Evolutionary conservation across 2,797 vertebrate genomes (phyloP).

Genomic region (Sebastes vulpes): DNA sequence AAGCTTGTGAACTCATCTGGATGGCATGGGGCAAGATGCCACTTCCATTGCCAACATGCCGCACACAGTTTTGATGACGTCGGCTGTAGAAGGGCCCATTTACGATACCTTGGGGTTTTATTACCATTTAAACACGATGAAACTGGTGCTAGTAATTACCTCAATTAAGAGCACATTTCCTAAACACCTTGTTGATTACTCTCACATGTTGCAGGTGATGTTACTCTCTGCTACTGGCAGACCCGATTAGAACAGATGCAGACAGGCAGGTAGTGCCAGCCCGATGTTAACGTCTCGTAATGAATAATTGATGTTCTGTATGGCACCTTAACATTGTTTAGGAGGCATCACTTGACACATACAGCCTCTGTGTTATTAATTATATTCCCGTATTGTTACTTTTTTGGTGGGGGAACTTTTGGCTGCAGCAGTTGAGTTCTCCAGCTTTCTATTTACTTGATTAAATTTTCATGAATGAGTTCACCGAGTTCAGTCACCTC

Average conservation of each 20-base stretch:
- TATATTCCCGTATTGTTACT: not conserved
- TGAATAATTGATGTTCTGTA: slow-evolving; percentile 12
- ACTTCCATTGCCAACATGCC: not conserved
- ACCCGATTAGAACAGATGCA: not conserved
- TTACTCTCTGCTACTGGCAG: not conserved
- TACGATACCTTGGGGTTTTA: not conserved
- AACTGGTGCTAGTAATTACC: not conserved
- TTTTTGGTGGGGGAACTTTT: not conserved
- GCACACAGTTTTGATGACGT: not conserved
- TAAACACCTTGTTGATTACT: not conserved
- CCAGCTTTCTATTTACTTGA: slow-evolving; percentile 4
- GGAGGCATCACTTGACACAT: not conserved
- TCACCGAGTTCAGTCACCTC: not conserved
- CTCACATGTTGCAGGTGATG: not conserved
- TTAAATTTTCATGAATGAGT: slow-evolving; percentile 21
- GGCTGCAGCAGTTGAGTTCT: not conserved
- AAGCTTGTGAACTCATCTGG: not conserved
- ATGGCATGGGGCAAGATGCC: not conserved
- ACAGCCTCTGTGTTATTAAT: not conserved
- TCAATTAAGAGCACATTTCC: not conserved
- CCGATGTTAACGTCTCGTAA: not conserved
- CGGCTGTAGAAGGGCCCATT: not conserved
- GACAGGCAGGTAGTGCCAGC: not conserved
- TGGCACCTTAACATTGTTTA: not conserved
- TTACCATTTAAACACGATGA: not conserved